Evolutionary conservation across 2,888 invertebrate genomes (phyloP).

Genomic region (Lapara coniferarum): DNA sequence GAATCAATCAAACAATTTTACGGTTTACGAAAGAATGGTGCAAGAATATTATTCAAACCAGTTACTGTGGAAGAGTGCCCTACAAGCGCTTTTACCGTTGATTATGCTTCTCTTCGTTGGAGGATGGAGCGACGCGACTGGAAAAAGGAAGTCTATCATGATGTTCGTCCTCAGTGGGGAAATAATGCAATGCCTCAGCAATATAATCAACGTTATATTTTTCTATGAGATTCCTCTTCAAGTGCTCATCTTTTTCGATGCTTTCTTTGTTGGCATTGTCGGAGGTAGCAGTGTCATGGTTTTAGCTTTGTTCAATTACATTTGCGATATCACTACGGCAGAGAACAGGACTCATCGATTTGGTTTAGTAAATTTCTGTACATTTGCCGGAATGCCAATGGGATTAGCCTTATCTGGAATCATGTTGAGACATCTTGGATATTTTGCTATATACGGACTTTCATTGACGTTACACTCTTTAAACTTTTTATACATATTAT

Average conservation of each 20-base stretch:
- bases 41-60: slow-evolving; percentile 77
- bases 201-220: slow-evolving; percentile 26
- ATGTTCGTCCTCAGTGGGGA: slow-evolving; percentile 13
- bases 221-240: slow-evolving; percentile 25
- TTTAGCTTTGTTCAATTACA: slow-evolving; percentile 67
- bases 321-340: slow-evolving; percentile 69
- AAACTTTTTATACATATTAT: slow-evolving; percentile 28
- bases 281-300: slow-evolving; percentile 52
- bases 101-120: slow-evolving; percentile 50
- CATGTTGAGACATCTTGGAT: slow-evolving; percentile 43
- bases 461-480: slow-evolving; percentile 11
- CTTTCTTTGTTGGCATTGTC: slow-evolving; percentile 76
- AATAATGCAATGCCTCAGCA: slow-evolving; percentile 18
- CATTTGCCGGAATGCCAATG: slow-evolving; percentile 37
- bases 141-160: slow-evolving; percentile 22
- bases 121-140: slow-evolving; percentile 28
- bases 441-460: slow-evolving; percentile 40
- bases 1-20: slow-evolving; percentile 52
- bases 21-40: slow-evolving; percentile 24
- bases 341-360: slow-evolving; percentile 74
- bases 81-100: slow-evolving; percentile 88
- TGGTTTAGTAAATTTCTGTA: slow-evolving; percentile 53
- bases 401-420: slow-evolving; percentile 39
- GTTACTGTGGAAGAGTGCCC: slow-evolving; percentile 89
- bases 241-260: slow-evolving; percentile 24